phyloP scores from a whole-genome alignment of 2,797 vertebrate genomes.

The Myotis vivesi region DNA sequence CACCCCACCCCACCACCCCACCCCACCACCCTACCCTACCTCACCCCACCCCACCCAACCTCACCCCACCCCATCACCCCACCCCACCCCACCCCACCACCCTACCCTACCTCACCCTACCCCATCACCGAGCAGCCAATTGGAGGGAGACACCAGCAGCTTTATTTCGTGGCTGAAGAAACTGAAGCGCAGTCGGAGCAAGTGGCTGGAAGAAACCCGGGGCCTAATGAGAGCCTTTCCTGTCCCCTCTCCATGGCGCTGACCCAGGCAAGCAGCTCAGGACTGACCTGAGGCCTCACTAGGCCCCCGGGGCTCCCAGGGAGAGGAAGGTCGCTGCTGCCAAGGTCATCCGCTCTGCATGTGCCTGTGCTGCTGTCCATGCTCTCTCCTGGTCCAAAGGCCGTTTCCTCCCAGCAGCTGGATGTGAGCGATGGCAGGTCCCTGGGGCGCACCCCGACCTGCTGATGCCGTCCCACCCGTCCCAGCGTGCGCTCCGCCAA shows the following conservation, averaged over 20 bases:
- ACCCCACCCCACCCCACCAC: no score
- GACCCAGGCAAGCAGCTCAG: neutral
- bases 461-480: constrained; percentile 29
- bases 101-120: no score
- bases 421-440: no score
- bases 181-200: neutral
- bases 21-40: no score
- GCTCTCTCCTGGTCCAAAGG: neutral
- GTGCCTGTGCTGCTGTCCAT: neutral
- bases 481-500: neutral
- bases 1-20: no score
- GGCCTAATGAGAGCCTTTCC: neutral
- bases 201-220: neutral
- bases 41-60: no score
- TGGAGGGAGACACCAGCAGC: neutral
- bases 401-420: neutral
- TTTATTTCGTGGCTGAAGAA: neutral
- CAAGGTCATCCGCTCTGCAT: neutral
- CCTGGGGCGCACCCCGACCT: neutral
- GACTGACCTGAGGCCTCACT: neutral
- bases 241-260: no score
- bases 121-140: neutral
- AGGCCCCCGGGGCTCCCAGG: neutral
- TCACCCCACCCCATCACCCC: no score
- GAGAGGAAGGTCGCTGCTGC: neutral